These are phyloP conservation scores for Monodelphis domestica DNA, from an alignment of 2,797 vertebrate species.

Conservation along the genomic window DNA sequence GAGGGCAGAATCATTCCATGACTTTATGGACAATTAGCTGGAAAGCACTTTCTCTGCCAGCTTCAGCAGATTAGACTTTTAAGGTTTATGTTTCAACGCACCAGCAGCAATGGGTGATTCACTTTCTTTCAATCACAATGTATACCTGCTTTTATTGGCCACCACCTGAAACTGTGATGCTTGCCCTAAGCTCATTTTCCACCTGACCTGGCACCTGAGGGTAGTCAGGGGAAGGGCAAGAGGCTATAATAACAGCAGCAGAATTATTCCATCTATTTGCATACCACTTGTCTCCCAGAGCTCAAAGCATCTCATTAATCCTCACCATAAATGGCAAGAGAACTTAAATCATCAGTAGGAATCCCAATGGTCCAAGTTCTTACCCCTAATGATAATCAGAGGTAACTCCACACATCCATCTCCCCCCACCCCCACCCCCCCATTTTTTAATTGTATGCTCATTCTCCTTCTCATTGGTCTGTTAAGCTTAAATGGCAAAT, in stretches of 20 bases:
- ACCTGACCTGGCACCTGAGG: not conserved
- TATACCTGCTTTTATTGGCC: not conserved
- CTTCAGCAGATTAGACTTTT: not conserved
- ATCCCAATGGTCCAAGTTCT: not conserved
- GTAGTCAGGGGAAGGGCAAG: not conserved
- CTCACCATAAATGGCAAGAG: slow-evolving; percentile 45
- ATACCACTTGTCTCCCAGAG: not conserved
- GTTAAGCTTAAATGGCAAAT: not conserved
- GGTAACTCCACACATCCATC: not conserved
- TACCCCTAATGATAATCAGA: not conserved
- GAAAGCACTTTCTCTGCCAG: not conserved
- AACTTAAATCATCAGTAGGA: slow-evolving; percentile 71
- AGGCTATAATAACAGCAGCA: not conserved
- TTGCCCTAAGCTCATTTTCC: not conserved
- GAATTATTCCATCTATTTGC: not conserved
- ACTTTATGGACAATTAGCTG: not conserved
- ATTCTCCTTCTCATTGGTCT: not conserved
- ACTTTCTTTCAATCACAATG: not conserved
- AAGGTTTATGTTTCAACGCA: not conserved
- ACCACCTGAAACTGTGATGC: not conserved
- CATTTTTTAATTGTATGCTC: not conserved
- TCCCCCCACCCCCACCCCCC: no score
- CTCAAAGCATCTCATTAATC: not conserved
- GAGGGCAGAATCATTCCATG: not conserved
- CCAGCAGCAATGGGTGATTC: not conserved